Conservation (phyloP, 2,888 invertebrate genomes). For the Cantharis rufa region DNA sequence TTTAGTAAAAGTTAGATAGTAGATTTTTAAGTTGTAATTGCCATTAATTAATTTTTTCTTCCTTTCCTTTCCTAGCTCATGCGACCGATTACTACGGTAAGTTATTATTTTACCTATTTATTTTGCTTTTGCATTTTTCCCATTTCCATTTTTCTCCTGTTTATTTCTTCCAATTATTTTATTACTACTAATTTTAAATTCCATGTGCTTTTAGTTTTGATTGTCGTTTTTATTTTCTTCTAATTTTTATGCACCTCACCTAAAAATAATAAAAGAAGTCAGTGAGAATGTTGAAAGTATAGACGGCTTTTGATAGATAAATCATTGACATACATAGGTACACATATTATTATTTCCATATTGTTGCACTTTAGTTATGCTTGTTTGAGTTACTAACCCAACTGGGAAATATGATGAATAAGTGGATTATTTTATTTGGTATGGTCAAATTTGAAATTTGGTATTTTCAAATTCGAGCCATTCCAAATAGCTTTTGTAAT, state of each 20-base stretch:
- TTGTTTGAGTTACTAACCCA: slow-evolving; percentile 18
- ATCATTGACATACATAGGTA: slow-evolving; percentile 10
- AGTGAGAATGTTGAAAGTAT: slow-evolving; percentile 13
- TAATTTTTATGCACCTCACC: background rate
- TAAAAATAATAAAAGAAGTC: background rate
- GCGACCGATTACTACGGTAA: slow-evolving; percentile 99
- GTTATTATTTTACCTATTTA: slow-evolving; percentile 69
- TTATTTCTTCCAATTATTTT: slow-evolving; percentile 8
- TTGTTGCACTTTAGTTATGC: slow-evolving; percentile 19
- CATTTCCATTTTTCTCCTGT: slow-evolving; percentile 30
- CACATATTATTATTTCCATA: slow-evolving; percentile 11
- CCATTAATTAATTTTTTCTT: slow-evolving; percentile 48
- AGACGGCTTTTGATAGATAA: background rate
- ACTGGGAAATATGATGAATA: background rate
- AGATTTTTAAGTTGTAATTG: slow-evolving; percentile 46
- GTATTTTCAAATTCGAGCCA: background rate
- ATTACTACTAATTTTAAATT: background rate
- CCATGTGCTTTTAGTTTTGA: slow-evolving; percentile 1
- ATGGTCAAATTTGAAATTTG: background rate
- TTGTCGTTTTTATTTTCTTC: slow-evolving; percentile 1
- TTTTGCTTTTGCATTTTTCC: slow-evolving; percentile 33
- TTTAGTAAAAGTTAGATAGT: slow-evolving; percentile 46
- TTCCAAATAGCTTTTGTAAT: background rate
- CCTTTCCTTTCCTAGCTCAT: slow-evolving; percentile 72
- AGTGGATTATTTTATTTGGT: background rate